Evolutionary conservation across 2,113 vertebrate genomes (phyloP), one percentile per base, ranked within the genome.

Genomic region (Dunckerocampus dactyliophorus): DNA sequence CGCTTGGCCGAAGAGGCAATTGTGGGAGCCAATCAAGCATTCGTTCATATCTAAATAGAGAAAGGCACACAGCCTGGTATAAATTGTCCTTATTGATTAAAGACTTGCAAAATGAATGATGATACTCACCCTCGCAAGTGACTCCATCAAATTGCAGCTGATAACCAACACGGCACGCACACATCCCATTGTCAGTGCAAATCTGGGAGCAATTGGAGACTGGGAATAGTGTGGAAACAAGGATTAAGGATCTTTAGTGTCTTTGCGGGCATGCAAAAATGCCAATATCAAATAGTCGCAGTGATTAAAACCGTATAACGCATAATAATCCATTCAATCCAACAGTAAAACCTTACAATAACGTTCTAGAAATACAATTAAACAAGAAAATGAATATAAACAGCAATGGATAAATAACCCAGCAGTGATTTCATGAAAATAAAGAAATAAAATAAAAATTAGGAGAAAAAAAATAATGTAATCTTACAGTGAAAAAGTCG

Each of bases 141-240:
- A 92, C 87, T 0, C 89, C 90, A n/a, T 99, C 94, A 0, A 79
- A 12, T 62, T 92, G 86, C 54, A 98, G 90, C 52, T 89, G 92
- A 75, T 94, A 96, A 0, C 96, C 96, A 37, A 84, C 75, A 7
- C 89, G 88, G 77, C 96, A 99, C 8, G 85, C 87, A 48, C 96
- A 98, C 34, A 89, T 79, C 0, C 90, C 92, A 0, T 93, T 91
- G 48, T 90, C 93, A 0, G 88, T 81, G 80, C 95, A 98, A 34
- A 90, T 87, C 69, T 98, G 95, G 31, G 90, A 89, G 59, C 96
- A 99, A 16, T 77, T 88, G 61, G 74, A 45, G 63, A 52, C 69
- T 84, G 72, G 65, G 72, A 61, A 59, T 8, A 37, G 47, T 6
- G 62, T 16, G 58, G 20, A 69, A 10, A 47, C 48, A 24, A 45